phyloP scores from a whole-genome alignment of 2,113 vertebrate species.

The Atlantisia rogersi region DNA sequence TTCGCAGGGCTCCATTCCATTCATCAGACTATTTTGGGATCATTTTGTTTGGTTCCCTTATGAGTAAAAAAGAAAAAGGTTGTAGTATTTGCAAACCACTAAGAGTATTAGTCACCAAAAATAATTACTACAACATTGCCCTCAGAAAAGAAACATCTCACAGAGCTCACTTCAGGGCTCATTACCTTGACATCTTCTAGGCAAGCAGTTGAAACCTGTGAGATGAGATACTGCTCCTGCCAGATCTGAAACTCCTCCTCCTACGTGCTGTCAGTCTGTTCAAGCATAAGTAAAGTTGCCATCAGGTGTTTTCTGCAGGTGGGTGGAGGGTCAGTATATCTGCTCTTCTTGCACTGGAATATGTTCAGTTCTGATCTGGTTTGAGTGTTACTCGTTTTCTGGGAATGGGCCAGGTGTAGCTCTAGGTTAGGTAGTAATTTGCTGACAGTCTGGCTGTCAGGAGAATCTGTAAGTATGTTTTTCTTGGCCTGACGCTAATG shows the following conservation, averaged over 20 bases:
- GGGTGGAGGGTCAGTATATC: background rate
- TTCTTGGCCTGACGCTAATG: background rate
- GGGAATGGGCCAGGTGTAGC: background rate
- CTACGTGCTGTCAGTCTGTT: background rate
- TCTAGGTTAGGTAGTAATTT: conserved; percentile 7
- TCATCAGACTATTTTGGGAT: background rate
- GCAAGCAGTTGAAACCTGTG: background rate
- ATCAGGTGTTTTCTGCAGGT: background rate
- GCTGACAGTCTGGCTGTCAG: background rate
- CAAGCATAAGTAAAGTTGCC: background rate
- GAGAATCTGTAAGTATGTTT: background rate
- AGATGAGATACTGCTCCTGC: background rate
- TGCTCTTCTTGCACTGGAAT: background rate
- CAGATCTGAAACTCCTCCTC: background rate
- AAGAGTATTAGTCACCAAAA: background rate
- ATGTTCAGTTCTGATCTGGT: background rate
- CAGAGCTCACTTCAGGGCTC: background rate
- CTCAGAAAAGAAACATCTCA: background rate
- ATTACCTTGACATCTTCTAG: background rate
- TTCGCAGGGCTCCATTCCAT: background rate
- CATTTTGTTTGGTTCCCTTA: background rate
- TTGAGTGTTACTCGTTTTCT: background rate
- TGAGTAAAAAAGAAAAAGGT: background rate
- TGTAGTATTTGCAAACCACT: background rate
- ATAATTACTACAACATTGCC: background rate